A percentile compares a stretch with the other conserved stretches of the same genome.
phyloP scores from a whole-genome alignment of 2,797 vertebrate genomes.

The Urocyon cinereoargenteus region DNA sequence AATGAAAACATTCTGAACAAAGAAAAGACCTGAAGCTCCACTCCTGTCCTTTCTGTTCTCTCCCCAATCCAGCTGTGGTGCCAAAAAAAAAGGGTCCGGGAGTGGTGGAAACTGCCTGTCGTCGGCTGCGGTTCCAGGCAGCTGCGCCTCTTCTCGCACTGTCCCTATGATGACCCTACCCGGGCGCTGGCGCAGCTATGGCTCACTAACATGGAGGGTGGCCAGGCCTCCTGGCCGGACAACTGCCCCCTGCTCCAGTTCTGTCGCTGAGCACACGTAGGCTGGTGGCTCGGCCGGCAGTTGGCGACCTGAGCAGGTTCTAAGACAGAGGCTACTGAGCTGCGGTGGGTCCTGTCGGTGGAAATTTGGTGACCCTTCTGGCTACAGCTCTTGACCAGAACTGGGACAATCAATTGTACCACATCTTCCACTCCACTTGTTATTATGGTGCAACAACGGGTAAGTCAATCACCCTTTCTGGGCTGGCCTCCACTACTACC shows the following conservation, averaged over 20 bases:
- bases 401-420: background rate
- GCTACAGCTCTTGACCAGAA: background rate
- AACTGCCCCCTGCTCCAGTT: background rate
- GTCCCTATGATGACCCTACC: constrained; percentile 71
- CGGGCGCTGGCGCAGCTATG: constrained; percentile 44
- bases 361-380: background rate
- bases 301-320: background rate
- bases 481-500: background rate
- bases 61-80: background rate
- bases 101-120: constrained; percentile 58
- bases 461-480: background rate
- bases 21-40: constrained; percentile 65
- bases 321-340: background rate
- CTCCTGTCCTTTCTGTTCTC: background rate
- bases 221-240: background rate
- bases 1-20: constrained; percentile 82
- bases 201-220: background rate
- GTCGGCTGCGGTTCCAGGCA: constrained; percentile 51
- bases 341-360: background rate
- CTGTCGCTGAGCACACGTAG: background rate
- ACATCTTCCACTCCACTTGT: constrained; percentile 45
- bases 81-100: constrained; percentile 47
- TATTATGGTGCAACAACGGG: background rate
- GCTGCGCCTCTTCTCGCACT: constrained; percentile 28
- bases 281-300: background rate